These are phyloP conservation scores for Cerceris rybyensis DNA, from an alignment of 2,888 invertebrate genomes.

Conservation along the genomic window DNA sequence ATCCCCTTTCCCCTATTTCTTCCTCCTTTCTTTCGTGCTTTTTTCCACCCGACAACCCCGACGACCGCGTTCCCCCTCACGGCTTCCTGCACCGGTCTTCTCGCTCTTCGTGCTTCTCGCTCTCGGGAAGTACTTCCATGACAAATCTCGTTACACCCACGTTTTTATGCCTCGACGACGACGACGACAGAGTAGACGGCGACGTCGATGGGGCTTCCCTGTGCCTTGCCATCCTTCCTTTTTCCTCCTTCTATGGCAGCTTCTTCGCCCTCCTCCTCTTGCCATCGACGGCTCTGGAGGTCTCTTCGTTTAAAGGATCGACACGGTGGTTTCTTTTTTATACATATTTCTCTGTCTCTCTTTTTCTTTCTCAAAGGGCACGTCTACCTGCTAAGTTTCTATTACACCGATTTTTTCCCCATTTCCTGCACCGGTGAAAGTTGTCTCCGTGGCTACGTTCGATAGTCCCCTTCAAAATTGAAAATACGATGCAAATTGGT, in stretches of 20 bases:
- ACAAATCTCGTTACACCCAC: constrained; percentile 77
- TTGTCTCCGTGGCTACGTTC: too few relatives aligned
- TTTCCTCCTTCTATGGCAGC: not conserved
- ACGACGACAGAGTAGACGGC: constrained; percentile 47
- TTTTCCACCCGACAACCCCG: constrained; percentile 10
- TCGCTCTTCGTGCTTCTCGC: constrained; percentile 17
- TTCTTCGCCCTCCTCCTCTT: not conserved
- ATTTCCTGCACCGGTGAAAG: too few relatives aligned
- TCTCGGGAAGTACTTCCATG: constrained; percentile 72
- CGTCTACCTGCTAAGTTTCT: too few relatives aligned
- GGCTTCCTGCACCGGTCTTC: constrained; percentile 10
- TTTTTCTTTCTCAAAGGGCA: too few relatives aligned
- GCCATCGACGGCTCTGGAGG: not conserved
- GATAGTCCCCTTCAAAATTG: too few relatives aligned
- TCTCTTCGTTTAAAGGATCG: constrained; percentile 11
- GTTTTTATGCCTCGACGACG: constrained; percentile 69
- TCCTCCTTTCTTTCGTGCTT: constrained; percentile 15
- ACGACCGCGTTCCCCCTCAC: constrained; percentile 9
- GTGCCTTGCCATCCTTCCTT: constrained; percentile 27
- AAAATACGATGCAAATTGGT: too few relatives aligned
- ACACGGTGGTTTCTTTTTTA: not conserved
- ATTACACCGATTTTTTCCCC: too few relatives aligned
- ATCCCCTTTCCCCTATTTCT: constrained; percentile 5
- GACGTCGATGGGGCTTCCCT: constrained; percentile 66
- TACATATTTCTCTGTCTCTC: too few relatives aligned